phyloP scores from a whole-genome alignment of 2,797 vertebrate species.

The Hippoglossus hippoglossus region DNA sequence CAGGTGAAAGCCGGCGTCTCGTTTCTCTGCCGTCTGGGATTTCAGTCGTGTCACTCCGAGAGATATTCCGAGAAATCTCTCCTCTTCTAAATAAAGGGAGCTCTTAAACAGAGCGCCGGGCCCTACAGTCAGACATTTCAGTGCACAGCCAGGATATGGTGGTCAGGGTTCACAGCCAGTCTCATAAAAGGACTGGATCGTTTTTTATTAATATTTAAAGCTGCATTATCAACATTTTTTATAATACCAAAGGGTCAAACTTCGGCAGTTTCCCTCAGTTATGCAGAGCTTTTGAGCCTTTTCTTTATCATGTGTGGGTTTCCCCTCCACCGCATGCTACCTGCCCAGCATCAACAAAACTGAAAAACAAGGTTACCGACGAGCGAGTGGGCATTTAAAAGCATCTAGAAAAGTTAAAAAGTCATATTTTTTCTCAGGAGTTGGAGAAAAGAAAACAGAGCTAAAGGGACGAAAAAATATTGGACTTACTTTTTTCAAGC shows the following conservation, averaged over 20 bases:
- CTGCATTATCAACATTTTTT: background rate
- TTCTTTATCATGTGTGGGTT: background rate
- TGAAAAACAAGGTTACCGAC: no score
- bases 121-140: background rate
- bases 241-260: background rate
- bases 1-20: slow-evolving; percentile 19
- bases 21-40: slow-evolving; percentile 32
- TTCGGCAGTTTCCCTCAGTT: background rate
- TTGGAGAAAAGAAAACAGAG: background rate
- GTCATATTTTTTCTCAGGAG: background rate
- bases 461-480: background rate
- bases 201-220: slow-evolving; percentile 1
- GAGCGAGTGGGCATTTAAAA: background rate
- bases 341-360: background rate
- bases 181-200: background rate
- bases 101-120: background rate
- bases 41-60: slow-evolving; percentile 26
- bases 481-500: background rate
- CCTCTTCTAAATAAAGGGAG: slow-evolving; percentile 10
- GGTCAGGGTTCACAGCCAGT: background rate
- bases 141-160: background rate
- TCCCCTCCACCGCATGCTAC: no score
- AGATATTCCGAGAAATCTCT: slow-evolving; percentile 31
- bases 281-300: background rate
- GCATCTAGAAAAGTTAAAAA: background rate